phyloP scores from a whole-genome alignment of 2,888 invertebrate species.

The Muscina levida region DNA sequence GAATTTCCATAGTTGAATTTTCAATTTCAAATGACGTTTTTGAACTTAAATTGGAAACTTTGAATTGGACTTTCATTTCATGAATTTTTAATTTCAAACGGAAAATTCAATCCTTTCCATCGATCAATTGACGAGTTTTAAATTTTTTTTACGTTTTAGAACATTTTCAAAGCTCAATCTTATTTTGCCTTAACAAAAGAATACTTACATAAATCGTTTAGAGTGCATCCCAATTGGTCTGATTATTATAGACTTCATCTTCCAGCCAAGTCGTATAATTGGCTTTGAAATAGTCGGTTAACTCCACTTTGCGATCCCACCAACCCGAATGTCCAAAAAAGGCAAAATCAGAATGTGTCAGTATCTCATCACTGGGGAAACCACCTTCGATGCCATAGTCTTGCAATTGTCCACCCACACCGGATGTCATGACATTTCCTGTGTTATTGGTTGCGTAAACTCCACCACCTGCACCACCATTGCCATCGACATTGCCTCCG shows the following conservation, averaged over 20 bases:
- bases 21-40: no score
- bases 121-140: no score
- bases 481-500: conserved; percentile 71
- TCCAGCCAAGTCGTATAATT: conserved; percentile 98
- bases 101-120: no score
- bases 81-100: no score
- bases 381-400: conserved; percentile 77
- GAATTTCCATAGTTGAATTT: no score
- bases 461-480: conserved; percentile 67
- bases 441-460: conserved; percentile 64
- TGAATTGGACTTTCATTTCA: no score
- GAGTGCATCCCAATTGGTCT: conserved; percentile 87
- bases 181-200: no score
- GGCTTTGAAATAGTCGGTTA: conserved; percentile 95
- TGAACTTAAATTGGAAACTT: no score
- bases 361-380: conserved; percentile 78
- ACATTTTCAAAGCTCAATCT: no score
- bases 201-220: conserved; percentile 66
- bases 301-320: conserved; percentile 82
- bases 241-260: conserved; percentile 95
- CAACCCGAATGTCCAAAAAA: conserved; percentile 79
- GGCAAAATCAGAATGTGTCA: conserved; percentile 78
- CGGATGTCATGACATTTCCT: conserved; percentile 64
- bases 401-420: conserved; percentile 68
- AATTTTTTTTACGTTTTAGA: no score